Evolutionary conservation across 2,888 invertebrate species (phyloP), one percentile per base, ranked within the genome.

Genomic region (Pristionchus mayeri): DNA sequence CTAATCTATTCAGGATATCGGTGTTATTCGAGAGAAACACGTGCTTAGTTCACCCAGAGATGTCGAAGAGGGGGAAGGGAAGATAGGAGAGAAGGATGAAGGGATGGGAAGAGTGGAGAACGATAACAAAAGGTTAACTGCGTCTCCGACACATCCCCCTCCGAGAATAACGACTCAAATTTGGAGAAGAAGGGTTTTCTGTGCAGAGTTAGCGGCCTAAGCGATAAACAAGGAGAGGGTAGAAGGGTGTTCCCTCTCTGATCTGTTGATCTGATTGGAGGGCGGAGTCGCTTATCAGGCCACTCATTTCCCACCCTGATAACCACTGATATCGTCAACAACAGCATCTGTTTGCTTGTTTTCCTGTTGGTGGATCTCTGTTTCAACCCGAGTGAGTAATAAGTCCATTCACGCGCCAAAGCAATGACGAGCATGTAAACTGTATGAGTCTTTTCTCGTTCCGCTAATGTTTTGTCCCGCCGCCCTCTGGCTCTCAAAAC

Each of bases 41-140:
- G 75, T 44, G 40, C 57, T 44, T 34, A 75, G 40, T 40, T 75
- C 44, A 75, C 3, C n/a, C 13, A 37, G 34, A 57, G 24, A 57
- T 57, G 24, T 6, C 7, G 24, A n/a, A 57, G 57, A 57, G 21
- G 57, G 21, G 21, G 57, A 57, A 57, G 57, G 7, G 57, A n/a
- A n/a, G 57, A n/a, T 57, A 40, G 27, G 79, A 52, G 48, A 48
- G 79, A 44, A 52, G 27, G 50, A 52, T 37, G 50, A 44, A 75
- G 48, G 50, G 34, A 76, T 11, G 30, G 76, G 30, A 30, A 44
- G 9, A n/a, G 67, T 21, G 76, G 50, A 76, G 27, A 27, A 44
- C 44, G 76, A 50, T 76, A 76, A 50, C 50, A 50, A 76, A 76
- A 76, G 50, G 76, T 30, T 44, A 76, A 76, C 63, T 63, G 63